These are phyloP conservation scores for Aethina tumida DNA, from an alignment of 1,140 invertebrate genomes.

Conservation along the genomic window DNA sequence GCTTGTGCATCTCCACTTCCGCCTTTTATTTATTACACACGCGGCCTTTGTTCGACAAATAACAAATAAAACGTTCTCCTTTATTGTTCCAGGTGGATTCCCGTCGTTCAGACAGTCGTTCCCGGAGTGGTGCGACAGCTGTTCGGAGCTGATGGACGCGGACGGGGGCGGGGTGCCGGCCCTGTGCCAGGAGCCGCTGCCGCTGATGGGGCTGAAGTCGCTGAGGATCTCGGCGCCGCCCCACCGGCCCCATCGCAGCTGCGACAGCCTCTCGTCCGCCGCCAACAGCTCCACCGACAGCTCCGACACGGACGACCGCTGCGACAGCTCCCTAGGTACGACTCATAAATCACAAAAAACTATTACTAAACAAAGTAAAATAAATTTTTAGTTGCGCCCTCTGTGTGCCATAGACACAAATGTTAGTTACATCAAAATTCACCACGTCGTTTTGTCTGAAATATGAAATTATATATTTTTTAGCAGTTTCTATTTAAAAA, in stretches of 20 bases:
- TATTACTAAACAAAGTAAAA: no score
- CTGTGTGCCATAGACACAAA: no score
- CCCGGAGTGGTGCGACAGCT: slow-evolving; percentile 76
- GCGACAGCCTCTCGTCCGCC: slow-evolving; percentile 34
- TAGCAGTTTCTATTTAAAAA: no score
- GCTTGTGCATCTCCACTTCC: no score
- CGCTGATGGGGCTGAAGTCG: slow-evolving; percentile 54
- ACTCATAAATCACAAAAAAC: no score
- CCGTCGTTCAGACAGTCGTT: slow-evolving; percentile 66
- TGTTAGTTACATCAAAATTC: no score
- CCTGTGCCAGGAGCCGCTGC: slow-evolving; percentile 36
- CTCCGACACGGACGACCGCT: slow-evolving; percentile 39
- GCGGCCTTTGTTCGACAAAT: no score
- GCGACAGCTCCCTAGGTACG: slow-evolving; percentile 38
- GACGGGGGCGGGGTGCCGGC: slow-evolving; percentile 32
- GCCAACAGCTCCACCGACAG: slow-evolving; percentile 34
- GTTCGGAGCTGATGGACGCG: slow-evolving; percentile 30
- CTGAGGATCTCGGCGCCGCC: slow-evolving; percentile 63
- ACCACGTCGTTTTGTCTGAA: no score
- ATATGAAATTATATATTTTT: no score
- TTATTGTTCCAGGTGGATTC: slow-evolving; percentile 68
- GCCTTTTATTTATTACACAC: no score
- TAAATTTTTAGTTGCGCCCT: no score
- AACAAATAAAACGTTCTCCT: no score
- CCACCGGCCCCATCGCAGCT: slow-evolving; percentile 25